A percentile compares a stretch with the other conserved stretches of the same genome.
phyloP scores from a whole-genome alignment of 2,888 invertebrate species.

The Schizotus pectinicornis region DNA sequence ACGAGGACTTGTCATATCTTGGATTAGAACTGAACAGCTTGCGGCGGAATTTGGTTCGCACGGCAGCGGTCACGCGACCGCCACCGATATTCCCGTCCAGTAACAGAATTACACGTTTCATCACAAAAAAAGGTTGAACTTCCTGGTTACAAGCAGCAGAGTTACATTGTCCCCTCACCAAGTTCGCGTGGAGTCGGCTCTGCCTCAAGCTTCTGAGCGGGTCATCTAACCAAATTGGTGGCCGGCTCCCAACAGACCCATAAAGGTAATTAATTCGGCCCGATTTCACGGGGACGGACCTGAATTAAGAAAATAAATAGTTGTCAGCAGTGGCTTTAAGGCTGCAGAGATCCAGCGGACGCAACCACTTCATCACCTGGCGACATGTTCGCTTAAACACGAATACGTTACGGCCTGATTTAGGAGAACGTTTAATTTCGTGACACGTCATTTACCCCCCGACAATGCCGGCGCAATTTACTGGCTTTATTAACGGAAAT shows the following conservation, averaged over 20 bases:
- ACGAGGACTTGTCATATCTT: too few relatives aligned
- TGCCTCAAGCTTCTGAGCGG: too few relatives aligned
- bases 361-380: conserved; percentile 20
- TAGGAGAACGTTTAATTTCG: conserved; percentile 33
- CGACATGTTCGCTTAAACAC: conserved; percentile 17
- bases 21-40: conserved; percentile 10
- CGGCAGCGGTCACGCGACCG: conserved; percentile 31
- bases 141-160: conserved; percentile 22
- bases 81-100: conserved; percentile 17
- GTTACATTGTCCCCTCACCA: too few relatives aligned
- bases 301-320: conserved; percentile 22
- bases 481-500: conserved; percentile 26
- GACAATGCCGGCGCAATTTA: conserved; percentile 25
- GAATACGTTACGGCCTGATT: conserved; percentile 32
- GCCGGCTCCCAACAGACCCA: background rate
- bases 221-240: too few relatives aligned
- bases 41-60: conserved; percentile 18
- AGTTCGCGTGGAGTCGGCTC: too few relatives aligned
- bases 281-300: background rate
- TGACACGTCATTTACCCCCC: conserved; percentile 36
- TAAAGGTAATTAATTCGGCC: conserved; percentile 14
- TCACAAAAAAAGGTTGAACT: conserved; percentile 26
- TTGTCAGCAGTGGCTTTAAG: conserved; percentile 18
- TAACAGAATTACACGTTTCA: conserved; percentile 28
- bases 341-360: conserved; percentile 1